Base-by-base conservation (phyloP, 2,113 vertebrate genomes). In the Serilophus lunatus region DNA sequence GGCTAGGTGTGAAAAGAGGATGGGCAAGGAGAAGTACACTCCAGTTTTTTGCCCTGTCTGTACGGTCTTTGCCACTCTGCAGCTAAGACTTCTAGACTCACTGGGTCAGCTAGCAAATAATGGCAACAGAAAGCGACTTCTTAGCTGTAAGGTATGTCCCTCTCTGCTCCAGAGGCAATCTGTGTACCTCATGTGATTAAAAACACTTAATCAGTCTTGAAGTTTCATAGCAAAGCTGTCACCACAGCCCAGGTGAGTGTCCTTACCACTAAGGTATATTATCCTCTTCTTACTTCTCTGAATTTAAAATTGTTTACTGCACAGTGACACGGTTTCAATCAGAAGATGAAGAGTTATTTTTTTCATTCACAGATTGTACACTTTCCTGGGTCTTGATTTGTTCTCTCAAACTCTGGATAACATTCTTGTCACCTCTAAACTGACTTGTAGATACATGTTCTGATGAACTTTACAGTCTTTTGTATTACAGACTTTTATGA, bases 191-290 rank as follows among this genome's bases (percentile, higher is more conserved):
- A 50, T 64, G 33, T 40, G 82, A 83, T 44, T 86, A 70, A 77
- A 96, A 92, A 77, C 65, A 86, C 36, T 63, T 93, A 57, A 90
- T 94, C 50, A 66, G 51, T 81, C 56, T 77, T 94, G 94, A 95
- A 83, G 90, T 69, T 81, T 63, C 57, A 49, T 23, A 86, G 56
- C n/a, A 90, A 86, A 88, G 18, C 80, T 95, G 72, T 81, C 86
- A 90, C n/a, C 72, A 81, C 26, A 63, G 75, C 12, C 20, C 49
- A 93, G 61, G 47, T 90, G 59, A 88, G 12, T 82, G 72, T 15
- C 82, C 86, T 94, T 90, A 86, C 80, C 1, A 0, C 79, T 56
- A 70, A 82, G 42, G 38, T 90, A 57, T 66, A 77, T 81, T 88
- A 35, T 24, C 51, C 47, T 88, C 45, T 86, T 88, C 22, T 44